phyloP scores from a whole-genome alignment of 2,797 vertebrate genomes.

The Etheostoma perlongum region DNA sequence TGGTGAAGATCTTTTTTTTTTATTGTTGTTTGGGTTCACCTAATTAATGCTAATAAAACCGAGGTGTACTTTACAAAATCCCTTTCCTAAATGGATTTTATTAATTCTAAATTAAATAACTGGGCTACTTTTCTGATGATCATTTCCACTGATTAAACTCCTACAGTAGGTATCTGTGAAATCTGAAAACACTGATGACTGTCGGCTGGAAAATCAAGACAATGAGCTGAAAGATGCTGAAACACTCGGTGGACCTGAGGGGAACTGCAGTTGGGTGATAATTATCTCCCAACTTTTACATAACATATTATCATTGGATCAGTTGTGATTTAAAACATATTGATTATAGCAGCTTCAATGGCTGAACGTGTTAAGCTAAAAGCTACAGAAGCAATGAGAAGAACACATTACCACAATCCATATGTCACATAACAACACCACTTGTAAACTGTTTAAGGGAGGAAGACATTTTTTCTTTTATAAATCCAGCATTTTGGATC shows the following conservation, averaged over 20 bases:
- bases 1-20: not conserved
- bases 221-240: too few relatives aligned
- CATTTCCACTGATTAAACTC: not conserved
- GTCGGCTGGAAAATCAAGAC: too few relatives aligned
- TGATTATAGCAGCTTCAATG: conserved; percentile 10
- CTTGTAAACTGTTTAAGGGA: not conserved
- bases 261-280: too few relatives aligned
- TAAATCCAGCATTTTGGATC: not conserved
- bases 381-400: not conserved
- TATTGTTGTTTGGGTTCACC: not conserved
- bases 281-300: not conserved
- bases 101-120: too few relatives aligned
- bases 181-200: not conserved
- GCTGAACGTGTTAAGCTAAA: not conserved
- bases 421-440: not conserved
- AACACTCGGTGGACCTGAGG: too few relatives aligned
- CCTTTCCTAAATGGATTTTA: not conserved
- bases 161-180: not conserved
- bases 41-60: not conserved
- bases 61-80: not conserved
- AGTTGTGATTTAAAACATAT: conserved; percentile 2
- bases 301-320: not conserved
- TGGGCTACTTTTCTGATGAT: not conserved
- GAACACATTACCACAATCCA: not conserved
- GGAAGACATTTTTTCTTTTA: not conserved